Evolutionary conservation across 1,140 invertebrate genomes (phyloP).

Genomic region (Manduca sexta): DNA sequence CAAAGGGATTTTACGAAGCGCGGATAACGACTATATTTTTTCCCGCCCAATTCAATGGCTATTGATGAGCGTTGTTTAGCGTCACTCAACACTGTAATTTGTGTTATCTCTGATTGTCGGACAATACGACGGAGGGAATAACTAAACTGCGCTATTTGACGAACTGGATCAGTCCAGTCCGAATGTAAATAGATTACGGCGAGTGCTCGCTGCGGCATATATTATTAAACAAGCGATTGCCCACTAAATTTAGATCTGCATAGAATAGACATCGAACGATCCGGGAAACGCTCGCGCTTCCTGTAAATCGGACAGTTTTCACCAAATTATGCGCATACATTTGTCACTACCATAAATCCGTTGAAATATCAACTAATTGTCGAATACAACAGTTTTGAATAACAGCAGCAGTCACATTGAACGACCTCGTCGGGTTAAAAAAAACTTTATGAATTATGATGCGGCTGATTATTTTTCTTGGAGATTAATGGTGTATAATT

Average conservation of each 20-base stretch:
- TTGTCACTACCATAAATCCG: slow-evolving; percentile 21
- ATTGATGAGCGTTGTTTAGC: too few species aligned
- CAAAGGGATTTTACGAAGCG: too few species aligned
- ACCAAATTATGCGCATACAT: slow-evolving; percentile 45
- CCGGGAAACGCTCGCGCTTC: slow-evolving; percentile 24
- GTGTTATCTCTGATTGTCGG: too few species aligned
- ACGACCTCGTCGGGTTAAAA: slow-evolving; percentile 6
- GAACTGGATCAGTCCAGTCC: slow-evolving; percentile 12
- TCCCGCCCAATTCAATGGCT: too few species aligned
- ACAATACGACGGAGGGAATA: not conserved
- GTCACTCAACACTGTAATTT: too few species aligned
- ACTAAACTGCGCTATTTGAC: slow-evolving; percentile 2
- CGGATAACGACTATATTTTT: too few species aligned
- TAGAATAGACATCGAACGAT: slow-evolving; percentile 25
- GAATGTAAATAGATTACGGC: slow-evolving; percentile 27
- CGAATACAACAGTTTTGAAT: slow-evolving; percentile 7
- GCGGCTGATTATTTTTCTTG: slow-evolving; percentile 6
- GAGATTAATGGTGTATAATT: not conserved
- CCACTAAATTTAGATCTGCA: slow-evolving; percentile 44
- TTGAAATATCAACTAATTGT: slow-evolving; percentile 7
- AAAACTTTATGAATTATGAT: slow-evolving; percentile 7
- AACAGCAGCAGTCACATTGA: slow-evolving; percentile 7
- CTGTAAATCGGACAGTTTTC: slow-evolving; percentile 31
- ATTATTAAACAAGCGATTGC: slow-evolving; percentile 48
- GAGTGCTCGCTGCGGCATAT: slow-evolving; percentile 27